A percentile compares a stretch with the other conserved stretches of the same genome.
Evolutionary conservation across 1,140 invertebrate genomes (phyloP).

Genomic region (Streblospio benedicti): DNA sequence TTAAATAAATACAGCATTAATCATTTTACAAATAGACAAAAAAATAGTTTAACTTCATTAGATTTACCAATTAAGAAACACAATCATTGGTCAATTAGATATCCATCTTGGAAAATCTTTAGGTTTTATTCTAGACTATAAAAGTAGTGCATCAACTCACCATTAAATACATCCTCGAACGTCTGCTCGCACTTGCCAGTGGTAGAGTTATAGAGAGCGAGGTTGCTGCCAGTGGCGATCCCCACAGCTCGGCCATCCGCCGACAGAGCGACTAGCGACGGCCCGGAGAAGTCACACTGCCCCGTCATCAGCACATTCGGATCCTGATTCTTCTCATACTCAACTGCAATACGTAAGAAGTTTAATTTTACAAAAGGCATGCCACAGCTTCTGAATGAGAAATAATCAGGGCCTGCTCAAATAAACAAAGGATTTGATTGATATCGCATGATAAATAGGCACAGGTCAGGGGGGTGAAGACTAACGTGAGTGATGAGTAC

Average conservation of each 20-base stretch:
- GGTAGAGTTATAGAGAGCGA: conserved; percentile 63
- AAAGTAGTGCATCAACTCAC: conserved; percentile 32
- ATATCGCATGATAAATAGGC: no score
- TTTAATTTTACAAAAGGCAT: background rate
- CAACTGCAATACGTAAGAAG: conserved; percentile 54
- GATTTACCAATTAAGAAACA: no score
- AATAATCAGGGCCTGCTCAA: background rate
- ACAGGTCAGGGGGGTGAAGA: no score
- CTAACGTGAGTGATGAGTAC: no score
- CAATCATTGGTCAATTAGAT: no score
- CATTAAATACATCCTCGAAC: conserved; percentile 56
- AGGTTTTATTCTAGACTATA: no score
- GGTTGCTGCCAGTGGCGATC: conserved; percentile 55
- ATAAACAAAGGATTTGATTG: conserved; percentile 4
- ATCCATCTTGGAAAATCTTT: no score
- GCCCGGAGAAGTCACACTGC: conserved; percentile 38
- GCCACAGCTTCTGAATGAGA: background rate
- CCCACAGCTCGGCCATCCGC: conserved; percentile 67
- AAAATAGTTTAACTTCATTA: no score
- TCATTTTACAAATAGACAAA: no score
- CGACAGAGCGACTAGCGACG: conserved; percentile 56
- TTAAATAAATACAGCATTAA: background rate
- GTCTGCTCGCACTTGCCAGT: conserved; percentile 57
- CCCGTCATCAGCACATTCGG: conserved; percentile 61
- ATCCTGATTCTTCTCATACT: conserved; percentile 68